A percentile compares a stretch with the other conserved stretches of the same genome.
Conservation (phyloP, 2,113 vertebrate genomes). For the Microcebus ravelobensis region DNA sequence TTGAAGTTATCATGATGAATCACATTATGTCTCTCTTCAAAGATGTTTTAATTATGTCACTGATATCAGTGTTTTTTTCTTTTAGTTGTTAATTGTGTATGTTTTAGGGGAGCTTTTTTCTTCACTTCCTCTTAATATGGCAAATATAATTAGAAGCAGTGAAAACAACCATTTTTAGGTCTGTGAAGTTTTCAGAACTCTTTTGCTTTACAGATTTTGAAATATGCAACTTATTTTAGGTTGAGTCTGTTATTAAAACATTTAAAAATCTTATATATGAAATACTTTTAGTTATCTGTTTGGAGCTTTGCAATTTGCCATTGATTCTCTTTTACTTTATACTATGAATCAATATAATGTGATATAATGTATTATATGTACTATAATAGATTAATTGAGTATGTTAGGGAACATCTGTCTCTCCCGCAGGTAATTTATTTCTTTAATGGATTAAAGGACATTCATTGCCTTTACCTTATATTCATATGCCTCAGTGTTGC, state of each 20-base stretch:
- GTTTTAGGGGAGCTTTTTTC: background rate
- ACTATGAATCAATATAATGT: background rate
- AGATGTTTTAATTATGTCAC: background rate
- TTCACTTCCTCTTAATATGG: background rate
- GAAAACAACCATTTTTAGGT: background rate
- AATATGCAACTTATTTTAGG: background rate
- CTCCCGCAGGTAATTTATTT: background rate
- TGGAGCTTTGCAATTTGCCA: background rate
- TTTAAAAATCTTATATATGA: background rate
- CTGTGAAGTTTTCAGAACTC: background rate
- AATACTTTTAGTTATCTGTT: background rate
- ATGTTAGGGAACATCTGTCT: background rate
- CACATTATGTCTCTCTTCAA: background rate
- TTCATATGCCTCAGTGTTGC: background rate
- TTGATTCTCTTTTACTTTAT: background rate
- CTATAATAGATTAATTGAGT: background rate
- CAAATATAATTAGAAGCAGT: background rate
- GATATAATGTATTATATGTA: background rate
- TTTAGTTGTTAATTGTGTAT: background rate
- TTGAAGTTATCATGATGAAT: slow-evolving; percentile 15
- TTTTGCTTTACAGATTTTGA: slow-evolving; percentile 4
- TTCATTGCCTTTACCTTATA: background rate
- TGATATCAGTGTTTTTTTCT: background rate
- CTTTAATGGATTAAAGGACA: background rate
- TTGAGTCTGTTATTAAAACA: background rate